phyloP scores from a whole-genome alignment of 1,140 invertebrate genomes.

The Hirudo medicinalis region DNA sequence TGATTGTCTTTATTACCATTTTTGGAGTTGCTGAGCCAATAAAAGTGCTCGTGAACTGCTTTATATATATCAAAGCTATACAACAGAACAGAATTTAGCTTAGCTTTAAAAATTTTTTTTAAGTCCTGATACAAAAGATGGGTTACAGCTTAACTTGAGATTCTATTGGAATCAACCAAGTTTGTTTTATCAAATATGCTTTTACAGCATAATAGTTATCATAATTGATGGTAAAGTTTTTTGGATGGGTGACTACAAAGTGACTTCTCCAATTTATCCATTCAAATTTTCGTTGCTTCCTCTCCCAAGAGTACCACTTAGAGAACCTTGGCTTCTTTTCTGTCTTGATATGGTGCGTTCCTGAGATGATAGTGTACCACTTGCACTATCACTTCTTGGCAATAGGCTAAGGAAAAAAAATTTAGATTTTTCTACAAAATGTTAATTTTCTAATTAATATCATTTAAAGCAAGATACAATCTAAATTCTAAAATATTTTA shows the following conservation, averaged over 20 bases:
- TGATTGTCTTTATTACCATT: neutral
- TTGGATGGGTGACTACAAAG: neutral
- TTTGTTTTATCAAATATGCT: neutral
- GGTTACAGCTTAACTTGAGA: constrained; percentile 1
- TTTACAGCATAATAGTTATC: neutral
- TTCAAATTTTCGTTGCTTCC: neutral
- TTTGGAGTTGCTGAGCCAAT: neutral
- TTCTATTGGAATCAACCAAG: too few relatives aligned
- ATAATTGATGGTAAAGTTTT: neutral
- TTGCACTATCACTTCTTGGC: neutral
- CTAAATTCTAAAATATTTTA: neutral
- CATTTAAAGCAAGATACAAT: neutral
- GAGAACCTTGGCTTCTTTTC: constrained; percentile 10
- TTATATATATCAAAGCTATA: neutral
- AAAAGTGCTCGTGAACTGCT: neutral
- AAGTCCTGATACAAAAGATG: constrained; percentile 1
- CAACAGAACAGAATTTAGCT: neutral
- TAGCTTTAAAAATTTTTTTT: neutral
- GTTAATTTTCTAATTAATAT: neutral
- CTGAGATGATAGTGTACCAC: constrained; percentile 11
- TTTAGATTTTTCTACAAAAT: neutral
- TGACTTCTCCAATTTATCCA: neutral
- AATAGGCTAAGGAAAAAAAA: neutral
- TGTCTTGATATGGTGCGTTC: neutral
- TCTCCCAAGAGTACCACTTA: neutral